Evolutionary conservation across 1,140 invertebrate species (phyloP), one percentile per base, ranked within the genome.

Genomic region (Halotydeus destructor): DNA sequence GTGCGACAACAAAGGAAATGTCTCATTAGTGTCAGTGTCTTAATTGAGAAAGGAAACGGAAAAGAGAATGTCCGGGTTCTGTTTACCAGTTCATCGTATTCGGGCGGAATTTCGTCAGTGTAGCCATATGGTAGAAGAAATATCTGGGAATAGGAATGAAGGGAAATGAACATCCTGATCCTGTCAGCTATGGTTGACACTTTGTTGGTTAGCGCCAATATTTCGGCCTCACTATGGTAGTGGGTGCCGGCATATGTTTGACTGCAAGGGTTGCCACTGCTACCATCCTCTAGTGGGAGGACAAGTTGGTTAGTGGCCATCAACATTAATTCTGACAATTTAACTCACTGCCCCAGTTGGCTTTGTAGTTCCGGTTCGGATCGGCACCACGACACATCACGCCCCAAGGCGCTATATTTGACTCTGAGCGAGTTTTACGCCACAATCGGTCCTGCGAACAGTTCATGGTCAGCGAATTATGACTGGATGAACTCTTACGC

Each of bases 91-190:
- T 41, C 30, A 11, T 14, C 12, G 24, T 41, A 27, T n/a, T 41
- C 39, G 14, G 23, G 14, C 5, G 39, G 27, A 12, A 41, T 16
- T 16, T 41, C 6, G 8, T 31, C n/a, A 5, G 11, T 73, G 52
- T 68, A 76, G 22, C 75, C 76, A 71, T 74, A 79, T n/a, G 76
- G 76, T 50, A 76, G 75, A 4, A 79, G 45, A 44, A 45, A 50
- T 21, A 54, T 37, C 34, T 54, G 53, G 1, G 43, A 44, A 31
- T 54, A 54, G 1, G 52, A 48, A 37, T 54, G 53, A 2, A 54
- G 28, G 2, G 50, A 43, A 32, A 54, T 35, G 24, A 38, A 54
- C 3, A 41, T 45, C 21, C 45, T 47, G 5, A 50, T 14, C 16
- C 28, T 9, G 18, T 27, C 38, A 8, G 34, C 16, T 11, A 57